Evolutionary conservation across 2,113 vertebrate species (phyloP).

Genomic region (Eclectus roratus): DNA sequence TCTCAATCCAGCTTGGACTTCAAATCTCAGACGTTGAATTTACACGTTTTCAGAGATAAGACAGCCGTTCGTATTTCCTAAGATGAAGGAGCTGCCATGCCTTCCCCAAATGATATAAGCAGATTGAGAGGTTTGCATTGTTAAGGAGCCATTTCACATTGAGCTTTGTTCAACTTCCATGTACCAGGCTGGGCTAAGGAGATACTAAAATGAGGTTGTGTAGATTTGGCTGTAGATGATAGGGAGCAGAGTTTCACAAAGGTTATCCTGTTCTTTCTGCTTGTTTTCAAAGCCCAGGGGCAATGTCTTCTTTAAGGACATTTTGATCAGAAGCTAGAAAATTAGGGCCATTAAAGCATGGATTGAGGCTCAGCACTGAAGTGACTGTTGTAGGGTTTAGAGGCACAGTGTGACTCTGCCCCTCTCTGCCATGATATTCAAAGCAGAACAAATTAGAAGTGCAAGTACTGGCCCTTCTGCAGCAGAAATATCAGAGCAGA

Average conservation of each 20-base stretch:
- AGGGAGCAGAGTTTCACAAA: background rate
- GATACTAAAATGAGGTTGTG: background rate
- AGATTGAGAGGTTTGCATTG: background rate
- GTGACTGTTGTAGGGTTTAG: background rate
- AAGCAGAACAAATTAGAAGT: background rate
- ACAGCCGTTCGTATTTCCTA: background rate
- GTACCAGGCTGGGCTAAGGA: background rate
- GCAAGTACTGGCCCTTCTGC: background rate
- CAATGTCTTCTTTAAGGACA: background rate
- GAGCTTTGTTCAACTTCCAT: background rate
- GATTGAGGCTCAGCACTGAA: background rate
- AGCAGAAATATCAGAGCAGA: background rate
- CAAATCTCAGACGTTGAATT: background rate
- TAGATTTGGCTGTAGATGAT: background rate
- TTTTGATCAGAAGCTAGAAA: constrained; percentile 36
- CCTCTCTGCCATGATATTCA: background rate
- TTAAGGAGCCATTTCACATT: background rate
- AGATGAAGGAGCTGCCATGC: background rate
- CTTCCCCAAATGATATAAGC: background rate
- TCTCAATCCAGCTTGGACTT: background rate
- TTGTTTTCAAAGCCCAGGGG: background rate
- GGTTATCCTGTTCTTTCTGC: constrained; percentile 1
- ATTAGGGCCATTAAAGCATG: background rate
- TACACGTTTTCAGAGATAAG: background rate
- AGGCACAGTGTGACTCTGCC: background rate